Conservation (phyloP, 2,888 invertebrate genomes). For the Agrochola macilenta region DNA sequence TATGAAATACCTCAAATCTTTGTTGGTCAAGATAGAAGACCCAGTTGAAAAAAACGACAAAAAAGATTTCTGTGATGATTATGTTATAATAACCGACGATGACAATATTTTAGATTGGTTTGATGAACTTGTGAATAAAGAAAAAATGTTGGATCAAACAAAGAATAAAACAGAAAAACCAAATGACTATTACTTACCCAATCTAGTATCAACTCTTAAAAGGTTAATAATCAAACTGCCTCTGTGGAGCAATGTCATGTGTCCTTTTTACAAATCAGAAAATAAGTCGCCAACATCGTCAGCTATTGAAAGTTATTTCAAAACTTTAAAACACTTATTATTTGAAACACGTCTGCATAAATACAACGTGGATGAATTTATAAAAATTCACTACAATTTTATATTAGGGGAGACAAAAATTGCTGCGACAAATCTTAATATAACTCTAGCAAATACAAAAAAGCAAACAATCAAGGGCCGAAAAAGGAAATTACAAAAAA, state of each 20-base stretch:
- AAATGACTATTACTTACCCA: slow-evolving; percentile 8
- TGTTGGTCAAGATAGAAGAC: background rate
- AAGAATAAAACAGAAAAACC: background rate
- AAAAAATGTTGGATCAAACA: slow-evolving; percentile 3
- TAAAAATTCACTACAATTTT: background rate
- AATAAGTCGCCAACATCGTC: slow-evolving; percentile 21
- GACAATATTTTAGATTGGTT: slow-evolving; percentile 9
- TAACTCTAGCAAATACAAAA: background rate
- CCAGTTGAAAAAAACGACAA: background rate
- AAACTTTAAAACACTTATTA: slow-evolving; percentile 30
- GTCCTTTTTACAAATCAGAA: slow-evolving; percentile 33
- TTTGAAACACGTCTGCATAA: slow-evolving; percentile 32
- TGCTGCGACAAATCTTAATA: background rate
- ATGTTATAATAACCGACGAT: no score
- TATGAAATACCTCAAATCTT: slow-evolving; percentile 6
- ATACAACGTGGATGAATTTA: slow-evolving; percentile 19
- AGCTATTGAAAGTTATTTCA: slow-evolving; percentile 15
- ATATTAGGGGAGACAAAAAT: background rate
- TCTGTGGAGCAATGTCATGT: slow-evolving; percentile 32
- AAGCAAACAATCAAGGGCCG: background rate
- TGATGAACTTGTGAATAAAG: slow-evolving; percentile 13
- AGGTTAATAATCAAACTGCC: slow-evolving; percentile 31
- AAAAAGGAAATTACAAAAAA: background rate
- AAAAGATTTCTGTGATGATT: no score
- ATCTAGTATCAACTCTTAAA: slow-evolving; percentile 22